Evolutionary conservation across 1,140 invertebrate species (phyloP), one percentile per base, ranked within the genome.

Genomic region (Cyclina sinensis): DNA sequence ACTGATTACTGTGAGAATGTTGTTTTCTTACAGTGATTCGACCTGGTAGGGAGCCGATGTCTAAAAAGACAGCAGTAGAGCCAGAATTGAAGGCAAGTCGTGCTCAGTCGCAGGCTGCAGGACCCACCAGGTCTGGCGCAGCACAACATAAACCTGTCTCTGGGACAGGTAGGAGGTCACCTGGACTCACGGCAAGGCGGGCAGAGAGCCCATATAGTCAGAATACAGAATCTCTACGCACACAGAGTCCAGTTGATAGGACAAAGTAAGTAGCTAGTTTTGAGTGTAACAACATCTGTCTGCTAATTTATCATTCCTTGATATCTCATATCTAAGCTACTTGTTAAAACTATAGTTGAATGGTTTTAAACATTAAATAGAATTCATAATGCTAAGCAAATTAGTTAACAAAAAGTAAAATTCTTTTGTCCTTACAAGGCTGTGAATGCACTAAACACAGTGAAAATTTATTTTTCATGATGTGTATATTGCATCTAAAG

Each of bases 31-130:
- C 85, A 87, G 85, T 87, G 27, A 80, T 87, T 32, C 27, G 85
- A 65, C 85, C 85, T n/a, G 85, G 85, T 39, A 54, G 85, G 62
- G 85, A 87, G 43, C 85, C 85, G 27, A 87, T 87, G 85, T 87
- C 85, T 24, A 87, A 80, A 32, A 79, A 87, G 57, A 87, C 80
- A 59, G 18, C 85, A 21, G 2, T 51, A 24, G 76, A 78, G 46
- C 48, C 74, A 30, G 74, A 78, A 54, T 12, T 51, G 18, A 46
- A 78, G 27, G 74, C 74, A n/a, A 35, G 14, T 16, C 12, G 0
- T 7, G 24, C 30, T 4, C 46, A 51, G 30, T 0, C n/a, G 2
- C 46, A 54, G 46, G 14, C 43, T 37, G 46, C 74, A 1, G 46
- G n/a, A 18, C 74, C 46, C 35, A 9, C 70, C 1, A 84, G 70